Base-by-base conservation (phyloP, 2,888 invertebrate genomes). In the Automeris io region DNA sequence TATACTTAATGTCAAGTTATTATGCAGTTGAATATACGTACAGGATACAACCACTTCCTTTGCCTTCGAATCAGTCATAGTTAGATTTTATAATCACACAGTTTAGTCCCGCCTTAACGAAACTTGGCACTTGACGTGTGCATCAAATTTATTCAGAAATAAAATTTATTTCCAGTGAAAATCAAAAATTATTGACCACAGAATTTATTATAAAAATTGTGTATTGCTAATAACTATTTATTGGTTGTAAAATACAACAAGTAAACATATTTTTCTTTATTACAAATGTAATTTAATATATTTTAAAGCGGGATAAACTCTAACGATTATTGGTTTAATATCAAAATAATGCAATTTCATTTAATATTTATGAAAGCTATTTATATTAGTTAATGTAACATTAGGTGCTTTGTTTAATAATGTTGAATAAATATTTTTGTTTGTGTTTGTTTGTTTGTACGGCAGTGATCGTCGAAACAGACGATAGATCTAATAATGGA, bases 401-500 rank as follows among this genome's bases (percentile, higher is more conserved):
- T n/a, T n/a, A n/a, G n/a, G n/a, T n/a, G n/a, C n/a, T n/a, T 18
- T 6, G 9, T 18, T 25, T 40, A 33, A 53, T 45, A 45, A 51
- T 51, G 54, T 37, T 47, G 33, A 45, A 45, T n/a, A 11, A 37
- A 32, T 29, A 47, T 16, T 35, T 50, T 34, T 43, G 32, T 49
- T 50, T 40, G n/a, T 54, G 37, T 47, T 45, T 26, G 41, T 40
- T 40, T 51, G 33, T 46, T 37, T 43, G 26, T 38, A 40, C 46
- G 44, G 25, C 41, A 11, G 41, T 35, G 12, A 46, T 46, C 40
- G 49, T 39, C 16, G 50, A 42, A 18, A 41, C 56, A 40, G 57
- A 72, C 34, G 46, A 54, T 2, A 64, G 68, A 42, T 46, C 41
- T 1, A 74, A 75, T 8, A 58, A 66, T 35, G 85, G 85, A 49